Base-by-base conservation (phyloP, 1,140 invertebrate species). In the Nephila pilipes region DNA sequence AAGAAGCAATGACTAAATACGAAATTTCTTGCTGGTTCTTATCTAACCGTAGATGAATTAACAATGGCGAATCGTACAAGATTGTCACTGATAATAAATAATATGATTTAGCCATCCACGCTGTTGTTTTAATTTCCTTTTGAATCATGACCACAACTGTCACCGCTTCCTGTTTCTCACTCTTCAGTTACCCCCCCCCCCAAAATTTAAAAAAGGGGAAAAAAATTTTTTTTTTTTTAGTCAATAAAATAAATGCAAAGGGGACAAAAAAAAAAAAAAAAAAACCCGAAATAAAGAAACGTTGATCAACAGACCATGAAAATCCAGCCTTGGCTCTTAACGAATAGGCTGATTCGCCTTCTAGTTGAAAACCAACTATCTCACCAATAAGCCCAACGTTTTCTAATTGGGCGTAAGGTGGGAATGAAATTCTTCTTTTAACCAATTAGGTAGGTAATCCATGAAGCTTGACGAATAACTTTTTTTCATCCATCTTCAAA, bases 361-460 rank as follows among this genome's bases (percentile, higher is more conserved):
- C 29, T 25, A 0, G 6, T 36, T 87, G 29, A 57, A 10, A 69
- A 88, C 87, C 87, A 88, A 88, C 87, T 69, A 36, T 63, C 87
- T 69, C 22, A 57, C 46, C 87, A 88, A 46, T 16, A 36, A 69
- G 36, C 22, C 32, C 38, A 32, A n/a, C 55, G 69, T 58, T 90
- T 90, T 80, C 69, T 80, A 90, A 90, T 90, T 90, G 88, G 88
- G 69, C 69, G 14, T 80, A n/a, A 38, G 69, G 65, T 57, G 36
- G 25, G 32, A 80, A 75, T 57, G 69, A 32, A 90, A 88, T 75
- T 60, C 87, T 46, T 38, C 60, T 38, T 88, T 46, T 90, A 65
- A 79, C 88, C 88, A 90, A 90, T 90, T 90, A 90, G 88, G 54
- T 80, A 32, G 69, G 65, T 46, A 80, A 58, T 54, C 60, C 54